These are phyloP conservation scores for Lordiphosa mommai DNA, from an alignment of 1,140 invertebrate species.

Conservation along the genomic window DNA sequence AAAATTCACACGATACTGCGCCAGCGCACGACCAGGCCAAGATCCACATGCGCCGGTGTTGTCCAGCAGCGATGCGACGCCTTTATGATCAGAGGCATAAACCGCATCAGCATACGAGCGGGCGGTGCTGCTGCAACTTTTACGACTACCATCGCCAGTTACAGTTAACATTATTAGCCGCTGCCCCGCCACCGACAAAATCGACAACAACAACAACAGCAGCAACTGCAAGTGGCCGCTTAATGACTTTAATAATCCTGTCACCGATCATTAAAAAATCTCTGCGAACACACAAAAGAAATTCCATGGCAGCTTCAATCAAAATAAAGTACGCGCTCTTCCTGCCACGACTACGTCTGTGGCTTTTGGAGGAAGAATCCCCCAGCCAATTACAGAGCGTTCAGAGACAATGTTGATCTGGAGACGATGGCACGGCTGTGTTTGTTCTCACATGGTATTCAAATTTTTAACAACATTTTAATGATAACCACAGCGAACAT, in stretches of 20 bases:
- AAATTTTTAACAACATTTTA: conserved; percentile 79
- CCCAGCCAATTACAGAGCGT: no score
- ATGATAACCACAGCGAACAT: conserved; percentile 76
- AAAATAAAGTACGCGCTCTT: conserved; percentile 75
- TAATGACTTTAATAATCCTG: conserved; percentile 78
- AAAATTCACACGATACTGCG: conserved; percentile 21
- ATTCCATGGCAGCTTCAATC: conserved; percentile 77
- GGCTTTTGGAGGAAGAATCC: no score
- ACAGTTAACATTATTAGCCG: conserved; percentile 66
- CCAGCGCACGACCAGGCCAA: not conserved
- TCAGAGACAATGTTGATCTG: conserved; percentile 34
- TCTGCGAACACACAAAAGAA: conserved; percentile 72
- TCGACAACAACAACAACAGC: conserved; percentile 17
- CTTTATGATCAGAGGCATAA: conserved; percentile 45
- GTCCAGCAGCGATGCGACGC: conserved; percentile 6
- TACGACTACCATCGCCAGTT: conserved; percentile 57
- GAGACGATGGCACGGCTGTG: conserved; percentile 20
- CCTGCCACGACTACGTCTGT: conserved; percentile 55
- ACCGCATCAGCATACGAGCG: conserved; percentile 37
- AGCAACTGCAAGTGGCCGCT: conserved; percentile 43
- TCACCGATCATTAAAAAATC: conserved; percentile 78
- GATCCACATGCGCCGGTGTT: no score
- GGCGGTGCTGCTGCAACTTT: conserved; percentile 36
- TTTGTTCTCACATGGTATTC: conserved; percentile 71
- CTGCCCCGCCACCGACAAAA: conserved; percentile 24